Evolutionary conservation across 2,797 vertebrate species (phyloP).

Genomic region (Poecilia wingei): DNA sequence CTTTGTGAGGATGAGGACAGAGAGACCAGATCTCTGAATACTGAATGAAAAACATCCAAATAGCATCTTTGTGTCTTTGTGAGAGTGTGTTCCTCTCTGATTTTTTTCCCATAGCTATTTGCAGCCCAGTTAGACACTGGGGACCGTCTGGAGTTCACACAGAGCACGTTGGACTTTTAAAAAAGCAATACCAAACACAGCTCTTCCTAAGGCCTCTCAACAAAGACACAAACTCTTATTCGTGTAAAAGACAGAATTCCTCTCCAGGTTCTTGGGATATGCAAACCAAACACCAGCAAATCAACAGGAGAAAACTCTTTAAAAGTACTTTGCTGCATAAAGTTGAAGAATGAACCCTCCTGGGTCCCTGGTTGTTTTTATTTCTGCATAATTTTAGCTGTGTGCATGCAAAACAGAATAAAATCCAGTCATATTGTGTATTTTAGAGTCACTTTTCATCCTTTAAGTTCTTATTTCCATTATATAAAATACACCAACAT

Average conservation of each 20-base stretch:
- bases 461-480: background rate
- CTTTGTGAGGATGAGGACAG: slow-evolving; percentile 30
- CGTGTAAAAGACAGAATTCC: slow-evolving; percentile 13
- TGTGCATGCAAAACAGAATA: background rate
- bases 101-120: slow-evolving; percentile 73
- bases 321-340: background rate
- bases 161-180: slow-evolving; percentile 14
- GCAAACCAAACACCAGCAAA: background rate
- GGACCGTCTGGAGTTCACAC: slow-evolving; percentile 57
- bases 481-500: no score
- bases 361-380: background rate
- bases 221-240: slow-evolving; percentile 17
- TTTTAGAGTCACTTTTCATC: background rate
- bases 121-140: slow-evolving; percentile 56
- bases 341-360: slow-evolving; percentile 8
- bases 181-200: slow-evolving; percentile 20
- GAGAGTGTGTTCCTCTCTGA: slow-evolving; percentile 19
- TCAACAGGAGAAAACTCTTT: slow-evolving; percentile 3
- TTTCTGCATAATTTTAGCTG: background rate
- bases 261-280: background rate
- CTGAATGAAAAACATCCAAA: slow-evolving; percentile 42
- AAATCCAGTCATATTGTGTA: background rate
- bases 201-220: slow-evolving; percentile 14
- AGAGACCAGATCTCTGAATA: slow-evolving; percentile 34
- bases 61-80: slow-evolving; percentile 20